Base-by-base conservation (phyloP, 2,113 vertebrate genomes). In the Pleuronectes platessa region DNA sequence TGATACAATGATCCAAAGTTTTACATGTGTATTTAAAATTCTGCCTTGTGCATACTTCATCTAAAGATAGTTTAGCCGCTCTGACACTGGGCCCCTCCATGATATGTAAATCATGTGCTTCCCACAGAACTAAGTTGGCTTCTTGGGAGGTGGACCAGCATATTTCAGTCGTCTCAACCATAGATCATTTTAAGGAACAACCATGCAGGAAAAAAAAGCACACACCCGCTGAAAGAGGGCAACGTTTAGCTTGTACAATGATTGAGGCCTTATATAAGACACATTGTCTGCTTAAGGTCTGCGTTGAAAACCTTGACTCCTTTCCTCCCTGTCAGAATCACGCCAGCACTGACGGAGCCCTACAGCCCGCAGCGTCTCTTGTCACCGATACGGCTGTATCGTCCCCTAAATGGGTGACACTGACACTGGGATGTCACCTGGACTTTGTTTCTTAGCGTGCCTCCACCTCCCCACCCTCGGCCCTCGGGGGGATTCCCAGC, bases 361-460 rank as follows among this genome's bases (percentile, higher is more conserved):
- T 5, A 26, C 27, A 55, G 89, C 94, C 93, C 8, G 65, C 78
- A 72, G 94, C 71, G 24, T 3, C 77, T 78, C 82, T 66, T 87
- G 94, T 91, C 88, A 94, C 82, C 1, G 93, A 95, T 93, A 94
- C 47, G 64, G 17, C 82, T 67, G 71, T 49, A 23, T 63, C 55
- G 68, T 74, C 71, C 77, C 73, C 73, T 82, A 75, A 86, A 84
- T 85, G 75, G 86, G 84, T 54, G 89, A 92, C 92, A 92, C 83
- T 60, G 91, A 92, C 88, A 87, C 92, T 90, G 67, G 68, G 82
- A 88, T 92, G 91, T 93, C 92, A 93, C 92, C 84, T 78, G 84
- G 82, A 92, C 93, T 93, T 94, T 95, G 93, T 95, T 90, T 76
- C 79, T 37, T 76, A 80, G 82, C 61, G 78, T 89, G 81, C 82